A percentile compares a stretch with the other conserved stretches of the same genome.
Evolutionary conservation across 2,113 vertebrate genomes (phyloP).

Genomic region (Scomber colias): DNA sequence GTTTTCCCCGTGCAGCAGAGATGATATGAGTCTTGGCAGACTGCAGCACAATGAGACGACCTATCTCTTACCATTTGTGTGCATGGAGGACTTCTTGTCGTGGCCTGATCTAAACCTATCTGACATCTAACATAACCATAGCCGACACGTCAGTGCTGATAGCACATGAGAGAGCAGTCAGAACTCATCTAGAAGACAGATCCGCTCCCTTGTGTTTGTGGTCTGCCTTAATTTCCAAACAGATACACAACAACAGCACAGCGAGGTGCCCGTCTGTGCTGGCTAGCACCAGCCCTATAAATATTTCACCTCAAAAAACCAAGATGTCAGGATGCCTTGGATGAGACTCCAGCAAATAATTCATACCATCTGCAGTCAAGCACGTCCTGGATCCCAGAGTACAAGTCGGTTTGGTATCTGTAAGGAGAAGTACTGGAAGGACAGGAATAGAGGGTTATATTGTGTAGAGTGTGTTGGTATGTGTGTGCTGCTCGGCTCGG

Average conservation of each 20-base stretch:
- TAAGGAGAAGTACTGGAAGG: slow-evolving; percentile 27
- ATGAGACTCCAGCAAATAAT: slow-evolving; percentile 73
- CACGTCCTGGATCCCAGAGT: slow-evolving; percentile 31
- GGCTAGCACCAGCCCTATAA: slow-evolving; percentile 58
- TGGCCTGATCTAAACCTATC: slow-evolving; percentile 65
- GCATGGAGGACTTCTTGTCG: slow-evolving; percentile 45
- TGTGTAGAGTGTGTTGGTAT: slow-evolving; percentile 43
- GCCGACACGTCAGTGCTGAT: slow-evolving; percentile 69
- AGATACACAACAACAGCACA: slow-evolving; percentile 59
- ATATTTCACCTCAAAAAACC: slow-evolving; percentile 75
- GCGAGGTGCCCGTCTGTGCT: slow-evolving; percentile 37
- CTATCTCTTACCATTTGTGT: slow-evolving; percentile 74
- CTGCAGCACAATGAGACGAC: slow-evolving; percentile 54
- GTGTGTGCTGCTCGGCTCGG: slow-evolving; percentile 23
- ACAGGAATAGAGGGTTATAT: slow-evolving; percentile 45
- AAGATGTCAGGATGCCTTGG: slow-evolving; percentile 62
- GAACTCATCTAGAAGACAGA: slow-evolving; percentile 60
- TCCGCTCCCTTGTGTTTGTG: slow-evolving; percentile 67
- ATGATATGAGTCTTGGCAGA: slow-evolving; percentile 61
- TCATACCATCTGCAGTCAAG: slow-evolving; percentile 76
- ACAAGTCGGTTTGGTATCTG: slow-evolving; percentile 50
- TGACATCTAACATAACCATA: slow-evolving; percentile 79
- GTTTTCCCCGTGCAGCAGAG: slow-evolving; percentile 47
- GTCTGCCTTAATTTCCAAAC: slow-evolving; percentile 68
- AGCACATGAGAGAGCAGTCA: slow-evolving; percentile 71